Percentiles rank a stretch among this genome's conserved stretches.
Conservation (phyloP, 2,113 vertebrate genomes). For the Periophthalmodon schlosseri region DNA sequence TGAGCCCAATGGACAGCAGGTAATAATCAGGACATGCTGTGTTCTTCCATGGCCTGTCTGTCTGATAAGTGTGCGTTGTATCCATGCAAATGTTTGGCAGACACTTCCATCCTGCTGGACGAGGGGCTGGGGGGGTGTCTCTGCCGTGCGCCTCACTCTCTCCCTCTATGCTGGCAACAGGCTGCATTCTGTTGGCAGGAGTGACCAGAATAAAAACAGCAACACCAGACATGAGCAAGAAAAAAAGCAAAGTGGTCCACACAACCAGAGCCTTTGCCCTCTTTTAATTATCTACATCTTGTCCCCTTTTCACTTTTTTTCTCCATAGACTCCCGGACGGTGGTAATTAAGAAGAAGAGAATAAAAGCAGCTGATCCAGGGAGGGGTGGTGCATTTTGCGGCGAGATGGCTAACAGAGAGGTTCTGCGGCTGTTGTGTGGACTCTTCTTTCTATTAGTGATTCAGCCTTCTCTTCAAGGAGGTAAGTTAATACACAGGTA, state of each 20-base stretch:
- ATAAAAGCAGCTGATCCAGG: constrained; percentile 89
- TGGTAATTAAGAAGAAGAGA: constrained; percentile 87
- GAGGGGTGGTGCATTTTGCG: constrained; percentile 86
- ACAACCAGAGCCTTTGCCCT: constrained; percentile 78
- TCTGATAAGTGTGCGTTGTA: constrained; percentile 62
- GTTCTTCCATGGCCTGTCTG: constrained; percentile 43
- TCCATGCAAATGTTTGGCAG: constrained; percentile 75
- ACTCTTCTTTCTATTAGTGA: constrained; percentile 82
- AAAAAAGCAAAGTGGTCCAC: constrained; percentile 79
- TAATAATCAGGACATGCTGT: constrained; percentile 51
- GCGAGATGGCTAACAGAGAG: constrained; percentile 90
- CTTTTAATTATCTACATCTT: constrained; percentile 81
- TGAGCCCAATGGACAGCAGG: constrained; percentile 24
- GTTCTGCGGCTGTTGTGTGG: constrained; percentile 81
- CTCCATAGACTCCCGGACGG: constrained; percentile 73
- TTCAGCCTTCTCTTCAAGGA: constrained; percentile 88
- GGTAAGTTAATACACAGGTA: constrained; percentile 80
- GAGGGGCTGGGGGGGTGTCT: constrained; percentile 25
- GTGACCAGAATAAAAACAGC: constrained; percentile 85
- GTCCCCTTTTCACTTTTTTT: constrained; percentile 45
- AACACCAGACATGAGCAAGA: constrained; percentile 77
- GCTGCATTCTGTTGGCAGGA: constrained; percentile 77
- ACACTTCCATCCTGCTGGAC: constrained; percentile 70
- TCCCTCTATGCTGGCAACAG: constrained; percentile 70
- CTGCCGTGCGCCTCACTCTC: constrained; percentile 37